These are phyloP conservation scores for Bovichtus variegatus DNA, from an alignment of 2,797 vertebrate species.

Conservation along the genomic window DNA sequence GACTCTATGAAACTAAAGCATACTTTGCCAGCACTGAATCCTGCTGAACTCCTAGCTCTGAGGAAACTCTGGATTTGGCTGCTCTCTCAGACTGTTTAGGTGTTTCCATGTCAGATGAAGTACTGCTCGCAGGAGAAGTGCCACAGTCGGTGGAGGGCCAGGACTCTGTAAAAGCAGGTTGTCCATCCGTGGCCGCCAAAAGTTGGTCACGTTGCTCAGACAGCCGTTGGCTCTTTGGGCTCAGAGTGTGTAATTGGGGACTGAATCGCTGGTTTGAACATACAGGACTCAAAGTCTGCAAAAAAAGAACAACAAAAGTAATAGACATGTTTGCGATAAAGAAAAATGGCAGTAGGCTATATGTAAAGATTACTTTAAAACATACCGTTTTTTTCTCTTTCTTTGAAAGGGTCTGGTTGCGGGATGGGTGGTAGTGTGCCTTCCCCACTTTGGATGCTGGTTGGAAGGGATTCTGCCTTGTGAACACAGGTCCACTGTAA, in stretches of 20 bases:
- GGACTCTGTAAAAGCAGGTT: slow-evolving; percentile 80
- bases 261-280: slow-evolving; percentile 46
- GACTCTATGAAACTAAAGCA: background rate
- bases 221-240: slow-evolving; percentile 37
- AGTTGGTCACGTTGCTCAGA: slow-evolving; percentile 27
- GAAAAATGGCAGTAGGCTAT: background rate
- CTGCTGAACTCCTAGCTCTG: slow-evolving; percentile 41
- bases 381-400: slow-evolving; percentile 76
- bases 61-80: slow-evolving; percentile 23
- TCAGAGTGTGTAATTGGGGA: slow-evolving; percentile 34
- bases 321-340: background rate
- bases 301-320: slow-evolving; percentile 18
- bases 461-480: slow-evolving; percentile 77
- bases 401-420: slow-evolving; percentile 63
- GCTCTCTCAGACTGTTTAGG: slow-evolving; percentile 7
- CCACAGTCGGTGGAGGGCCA: slow-evolving; percentile 85
- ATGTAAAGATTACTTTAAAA: background rate
- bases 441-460: slow-evolving; percentile 56
- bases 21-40: slow-evolving; percentile 84
- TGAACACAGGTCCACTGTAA: slow-evolving; percentile 74
- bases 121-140: slow-evolving; percentile 48
- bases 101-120: slow-evolving; percentile 43
- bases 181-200: slow-evolving; percentile 36
- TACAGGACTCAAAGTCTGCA: slow-evolving; percentile 81
- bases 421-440: slow-evolving; percentile 72